A percentile compares a stretch with the other conserved stretches of the same genome.
Conservation (phyloP, 2,113 vertebrate genomes). For the Sinosuthora webbiana region DNA sequence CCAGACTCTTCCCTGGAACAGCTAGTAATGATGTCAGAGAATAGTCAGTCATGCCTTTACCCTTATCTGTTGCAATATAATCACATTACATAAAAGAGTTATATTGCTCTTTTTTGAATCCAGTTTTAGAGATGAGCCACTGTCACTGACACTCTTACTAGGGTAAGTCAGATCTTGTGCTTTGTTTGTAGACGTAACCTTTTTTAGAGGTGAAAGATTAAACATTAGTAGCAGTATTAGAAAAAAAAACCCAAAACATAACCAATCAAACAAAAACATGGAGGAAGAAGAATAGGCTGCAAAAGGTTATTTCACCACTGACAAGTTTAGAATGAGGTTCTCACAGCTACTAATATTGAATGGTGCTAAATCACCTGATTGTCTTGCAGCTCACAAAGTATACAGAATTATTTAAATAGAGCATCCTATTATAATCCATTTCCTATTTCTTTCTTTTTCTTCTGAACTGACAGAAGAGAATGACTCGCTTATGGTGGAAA, state of each 20-base stretch:
- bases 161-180: not conserved
- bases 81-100: not conserved
- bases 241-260: rapidly evolving
- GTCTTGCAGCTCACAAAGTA: not conserved
- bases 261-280: not conserved
- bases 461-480: not conserved
- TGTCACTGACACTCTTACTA: not conserved
- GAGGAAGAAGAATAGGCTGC: not conserved
- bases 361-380: not conserved
- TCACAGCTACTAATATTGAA: not conserved
- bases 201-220: conserved; percentile 14
- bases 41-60: not conserved
- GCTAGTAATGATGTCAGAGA: not conserved
- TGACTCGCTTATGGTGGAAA: not conserved
- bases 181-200: not conserved
- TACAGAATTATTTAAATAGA: not conserved
- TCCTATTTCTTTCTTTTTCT: not conserved
- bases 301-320: not conserved
- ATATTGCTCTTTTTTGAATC: not conserved
- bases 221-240: not conserved
- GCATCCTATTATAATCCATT: not conserved
- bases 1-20: not conserved
- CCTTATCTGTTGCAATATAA: not conserved
- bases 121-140: not conserved
- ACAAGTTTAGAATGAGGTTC: not conserved